phyloP scores from a whole-genome alignment of 2,113 vertebrate genomes.

The Zosterops japonicus region DNA sequence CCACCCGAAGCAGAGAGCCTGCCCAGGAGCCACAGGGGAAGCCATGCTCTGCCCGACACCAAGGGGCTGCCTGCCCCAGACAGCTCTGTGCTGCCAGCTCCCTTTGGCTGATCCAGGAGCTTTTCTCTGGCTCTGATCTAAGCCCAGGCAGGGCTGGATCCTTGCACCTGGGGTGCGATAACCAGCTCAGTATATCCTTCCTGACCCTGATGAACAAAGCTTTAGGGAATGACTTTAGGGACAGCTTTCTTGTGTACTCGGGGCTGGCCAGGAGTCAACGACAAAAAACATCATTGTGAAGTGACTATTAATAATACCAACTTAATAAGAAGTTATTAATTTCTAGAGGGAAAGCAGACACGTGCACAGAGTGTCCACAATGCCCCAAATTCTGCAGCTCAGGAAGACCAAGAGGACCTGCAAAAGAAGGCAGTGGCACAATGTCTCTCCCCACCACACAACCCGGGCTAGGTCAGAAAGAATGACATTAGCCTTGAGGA shows the following conservation, averaged over 20 bases:
- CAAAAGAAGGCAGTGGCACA: neutral
- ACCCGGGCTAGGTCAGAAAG: neutral
- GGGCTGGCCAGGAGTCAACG: neutral
- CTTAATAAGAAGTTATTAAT: neutral
- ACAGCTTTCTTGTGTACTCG: neutral
- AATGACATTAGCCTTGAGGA: slow-evolving; percentile 27
- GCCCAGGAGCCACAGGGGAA: slow-evolving; percentile 55
- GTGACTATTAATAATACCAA: neutral
- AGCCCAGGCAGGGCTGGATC: neutral
- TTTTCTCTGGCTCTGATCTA: neutral
- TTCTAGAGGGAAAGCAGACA: neutral
- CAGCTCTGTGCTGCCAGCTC: neutral
- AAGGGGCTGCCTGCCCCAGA: slow-evolving; percentile 2
- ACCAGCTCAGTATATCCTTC: neutral
- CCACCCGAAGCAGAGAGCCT: slow-evolving; percentile 61
- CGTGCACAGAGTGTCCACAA: neutral
- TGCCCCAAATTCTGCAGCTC: neutral
- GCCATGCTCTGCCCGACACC: neutral
- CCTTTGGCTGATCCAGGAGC: neutral
- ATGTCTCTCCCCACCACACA: neutral
- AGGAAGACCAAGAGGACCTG: neutral
- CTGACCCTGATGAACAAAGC: neutral
- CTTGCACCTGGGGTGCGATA: neutral
- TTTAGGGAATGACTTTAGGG: neutral
- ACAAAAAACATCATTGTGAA: neutral